phyloP scores from a whole-genome alignment of 2,888 invertebrate species.

The Agrotis ipsilon region DNA sequence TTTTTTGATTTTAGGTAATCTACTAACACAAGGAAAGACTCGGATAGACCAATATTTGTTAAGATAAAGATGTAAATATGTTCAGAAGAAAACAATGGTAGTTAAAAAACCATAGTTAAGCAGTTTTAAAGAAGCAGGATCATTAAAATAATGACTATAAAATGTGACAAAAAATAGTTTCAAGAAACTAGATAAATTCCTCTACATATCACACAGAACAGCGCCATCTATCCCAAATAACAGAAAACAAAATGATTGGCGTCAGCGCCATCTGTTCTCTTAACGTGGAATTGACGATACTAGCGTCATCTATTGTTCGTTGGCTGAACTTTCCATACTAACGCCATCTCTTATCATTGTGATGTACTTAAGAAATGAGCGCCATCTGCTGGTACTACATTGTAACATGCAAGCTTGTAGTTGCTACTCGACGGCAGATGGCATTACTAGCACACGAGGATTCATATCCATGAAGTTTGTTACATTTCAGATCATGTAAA shows the following conservation, averaged over 20 bases:
- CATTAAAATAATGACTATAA: too few species aligned
- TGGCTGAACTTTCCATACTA: not conserved
- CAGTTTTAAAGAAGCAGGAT: too few species aligned
- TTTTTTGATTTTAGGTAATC: too few species aligned
- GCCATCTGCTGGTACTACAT: not conserved
- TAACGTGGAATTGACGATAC: not conserved
- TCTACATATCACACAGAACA: not conserved
- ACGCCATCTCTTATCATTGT: conserved; percentile 19
- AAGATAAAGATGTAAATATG: too few species aligned
- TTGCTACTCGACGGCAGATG: conserved; percentile 60
- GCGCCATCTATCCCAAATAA: conserved; percentile 49
- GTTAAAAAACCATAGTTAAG: too few species aligned
- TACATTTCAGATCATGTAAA: not conserved
- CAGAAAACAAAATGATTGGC: not conserved
- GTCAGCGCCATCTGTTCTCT: not conserved
- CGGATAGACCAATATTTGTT: too few species aligned
- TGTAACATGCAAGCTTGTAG: not conserved
- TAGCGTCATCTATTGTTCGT: conserved; percentile 52
- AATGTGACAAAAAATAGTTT: too few species aligned
- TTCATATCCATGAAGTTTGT: not conserved
- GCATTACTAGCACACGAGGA: not conserved
- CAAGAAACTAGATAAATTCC: too few species aligned
- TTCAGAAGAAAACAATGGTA: too few species aligned
- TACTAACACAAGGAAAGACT: too few species aligned
- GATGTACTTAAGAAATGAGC: not conserved